These are phyloP conservation scores for Lochmaea capreae DNA, from an alignment of 2,888 invertebrate species.

Conservation along the genomic window DNA sequence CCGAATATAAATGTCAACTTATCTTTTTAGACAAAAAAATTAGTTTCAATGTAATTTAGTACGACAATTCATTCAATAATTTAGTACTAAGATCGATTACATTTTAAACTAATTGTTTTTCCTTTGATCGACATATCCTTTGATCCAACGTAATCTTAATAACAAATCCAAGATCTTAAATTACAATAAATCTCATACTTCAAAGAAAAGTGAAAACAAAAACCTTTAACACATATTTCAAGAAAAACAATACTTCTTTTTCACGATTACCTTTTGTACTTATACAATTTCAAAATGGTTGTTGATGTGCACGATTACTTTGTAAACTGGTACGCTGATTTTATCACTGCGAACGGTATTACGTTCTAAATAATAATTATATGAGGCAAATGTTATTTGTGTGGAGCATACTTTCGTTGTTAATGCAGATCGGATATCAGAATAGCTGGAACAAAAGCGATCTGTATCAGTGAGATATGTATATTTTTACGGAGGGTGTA, in stretches of 20 bases:
- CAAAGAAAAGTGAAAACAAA: background rate
- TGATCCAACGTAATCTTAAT: too few species aligned
- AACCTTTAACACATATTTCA: background rate
- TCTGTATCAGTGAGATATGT: background rate
- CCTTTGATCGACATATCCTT: too few species aligned
- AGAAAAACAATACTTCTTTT: conserved; percentile 24
- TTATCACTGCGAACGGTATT: conserved; percentile 42
- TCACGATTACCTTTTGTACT: conserved; percentile 25
- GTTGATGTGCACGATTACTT: conserved; percentile 41
- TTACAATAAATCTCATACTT: too few species aligned
- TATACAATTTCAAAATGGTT: conserved; percentile 30
- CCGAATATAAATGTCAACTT: too few species aligned
- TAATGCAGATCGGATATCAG: conserved; percentile 4
- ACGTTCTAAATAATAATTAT: conserved; percentile 42
- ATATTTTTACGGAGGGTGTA: background rate
- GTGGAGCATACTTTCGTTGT: background rate
- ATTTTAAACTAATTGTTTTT: too few species aligned
- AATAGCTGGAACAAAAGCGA: background rate
- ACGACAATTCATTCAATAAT: too few species aligned
- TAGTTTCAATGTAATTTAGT: too few species aligned
- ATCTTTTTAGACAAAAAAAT: too few species aligned
- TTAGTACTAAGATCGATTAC: too few species aligned
- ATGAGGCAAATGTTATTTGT: conserved; percentile 24
- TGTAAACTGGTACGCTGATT: conserved; percentile 36
- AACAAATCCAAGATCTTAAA: too few species aligned